Evolutionary conservation across 2,888 invertebrate genomes (phyloP), one percentile per base, ranked within the genome.

Genomic region (Autographa pulchrina): DNA sequence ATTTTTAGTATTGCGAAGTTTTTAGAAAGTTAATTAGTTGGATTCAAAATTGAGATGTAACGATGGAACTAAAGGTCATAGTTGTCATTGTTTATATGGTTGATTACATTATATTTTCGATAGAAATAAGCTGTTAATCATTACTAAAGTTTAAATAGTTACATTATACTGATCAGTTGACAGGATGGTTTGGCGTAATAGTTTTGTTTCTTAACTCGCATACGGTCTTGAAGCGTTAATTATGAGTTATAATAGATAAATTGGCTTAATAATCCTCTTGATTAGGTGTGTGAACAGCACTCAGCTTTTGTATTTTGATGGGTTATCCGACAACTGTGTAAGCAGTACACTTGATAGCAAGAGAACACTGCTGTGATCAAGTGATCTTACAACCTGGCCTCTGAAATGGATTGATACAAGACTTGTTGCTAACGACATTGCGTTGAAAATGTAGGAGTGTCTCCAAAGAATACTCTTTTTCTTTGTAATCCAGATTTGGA

Each of bases 41-140:
- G 32, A 35, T 70, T 75, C 43, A 32, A 48, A 11, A 31, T 64
- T 35, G 56, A 75, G 18, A 48, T 64, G 32, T 74, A 58, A 62
- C 52, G 48, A 41, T 62, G 6, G 20, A 32, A 62, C 52, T 62
- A 70, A 48, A 74, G 70, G 75, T 35, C 70, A 58, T 54, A 35
- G 18, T 48, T 43, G 61, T 65, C 65, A 70, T 56, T 25, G 25
- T 25, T 3, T 25, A 25, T 25, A n/a, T 48, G 7, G 48, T 48
- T 48, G 48, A n/a, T n/a, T n/a, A 48, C 48, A n/a, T n/a, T n/a
- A n/a, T n/a, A 14, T 0, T 48, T 38, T 9, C 2, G 11, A 38
- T 0, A 38, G 11, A 11, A 11, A 38, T 35, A 35, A 35, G 35
- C 0, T 35, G 35, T 35, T 35, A 3, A 32, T 35, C 8, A 35